Conservation (phyloP, 2,113 vertebrate species). For the Malurus melanocephalus region DNA sequence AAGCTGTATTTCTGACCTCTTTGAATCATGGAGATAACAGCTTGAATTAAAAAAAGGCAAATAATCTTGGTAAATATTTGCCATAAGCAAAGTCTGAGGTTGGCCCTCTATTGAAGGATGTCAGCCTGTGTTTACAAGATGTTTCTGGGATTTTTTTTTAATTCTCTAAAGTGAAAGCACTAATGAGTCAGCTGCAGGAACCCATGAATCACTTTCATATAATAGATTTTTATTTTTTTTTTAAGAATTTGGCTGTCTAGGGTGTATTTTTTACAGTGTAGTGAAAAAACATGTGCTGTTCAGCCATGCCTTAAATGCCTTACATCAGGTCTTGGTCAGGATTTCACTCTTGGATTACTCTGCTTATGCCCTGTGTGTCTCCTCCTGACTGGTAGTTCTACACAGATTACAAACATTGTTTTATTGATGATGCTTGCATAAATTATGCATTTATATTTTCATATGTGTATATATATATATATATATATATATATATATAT, state of each 20-base stretch:
- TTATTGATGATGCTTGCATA: background rate
- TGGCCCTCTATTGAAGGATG: background rate
- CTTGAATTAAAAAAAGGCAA: background rate
- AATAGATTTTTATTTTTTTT: background rate
- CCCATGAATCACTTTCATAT: constrained; percentile 15
- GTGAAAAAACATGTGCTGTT: background rate
- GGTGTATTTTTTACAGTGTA: background rate
- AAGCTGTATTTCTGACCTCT: background rate
- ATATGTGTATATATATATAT: background rate
- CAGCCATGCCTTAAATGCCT: background rate
- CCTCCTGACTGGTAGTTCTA: background rate
- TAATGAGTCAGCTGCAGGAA: constrained; percentile 46
- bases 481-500: background rate
- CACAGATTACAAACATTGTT: background rate
- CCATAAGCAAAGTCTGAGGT: background rate
- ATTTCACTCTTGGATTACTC: background rate
- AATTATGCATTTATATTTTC: background rate
- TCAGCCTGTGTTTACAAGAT: constrained; percentile 13
- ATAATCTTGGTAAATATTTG: background rate
- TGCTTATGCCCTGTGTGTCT: background rate
- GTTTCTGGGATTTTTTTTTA: background rate
- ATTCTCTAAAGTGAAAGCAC: constrained; percentile 47
- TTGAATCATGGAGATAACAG: background rate
- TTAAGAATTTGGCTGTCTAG: background rate
- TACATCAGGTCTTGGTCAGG: background rate